Percentiles rank a stretch among this genome's conserved stretches.
These are phyloP conservation scores for Saccostrea echinata DNA, from an alignment of 1,140 invertebrate genomes.

Conservation along the genomic window DNA sequence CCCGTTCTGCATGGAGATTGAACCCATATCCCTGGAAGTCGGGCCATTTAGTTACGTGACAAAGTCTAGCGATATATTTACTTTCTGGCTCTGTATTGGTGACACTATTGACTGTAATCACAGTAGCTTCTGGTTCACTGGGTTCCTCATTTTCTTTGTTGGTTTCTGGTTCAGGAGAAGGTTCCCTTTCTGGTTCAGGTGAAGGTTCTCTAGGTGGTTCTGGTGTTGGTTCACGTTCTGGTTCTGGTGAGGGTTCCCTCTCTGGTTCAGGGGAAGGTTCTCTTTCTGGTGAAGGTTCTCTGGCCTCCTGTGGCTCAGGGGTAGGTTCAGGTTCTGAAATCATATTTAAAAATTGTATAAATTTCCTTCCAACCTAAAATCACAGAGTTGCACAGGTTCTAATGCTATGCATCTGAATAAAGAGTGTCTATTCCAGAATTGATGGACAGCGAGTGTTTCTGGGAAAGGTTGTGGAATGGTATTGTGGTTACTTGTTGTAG, in stretches of 20 bases:
- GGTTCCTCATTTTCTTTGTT: background rate
- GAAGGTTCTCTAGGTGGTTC: constrained; percentile 30
- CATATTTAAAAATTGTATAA: constrained; percentile 7
- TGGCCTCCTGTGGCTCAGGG: background rate
- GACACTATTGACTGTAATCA: constrained; percentile 18
- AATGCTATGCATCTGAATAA: background rate
- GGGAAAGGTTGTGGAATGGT: background rate
- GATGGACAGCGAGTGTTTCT: background rate
- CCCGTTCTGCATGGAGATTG: constrained; percentile 97
- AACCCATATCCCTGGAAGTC: constrained; percentile 99
- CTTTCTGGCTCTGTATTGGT: constrained; percentile 32
- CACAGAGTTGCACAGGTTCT: background rate
- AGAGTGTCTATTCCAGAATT: background rate
- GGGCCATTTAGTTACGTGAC: constrained; percentile 86
- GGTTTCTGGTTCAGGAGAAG: constrained; percentile 35
- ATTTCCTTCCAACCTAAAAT: background rate
- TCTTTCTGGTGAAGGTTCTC: constrained; percentile 51
- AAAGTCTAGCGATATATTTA: constrained; percentile 67
- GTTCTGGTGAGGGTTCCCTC: constrained; percentile 36
- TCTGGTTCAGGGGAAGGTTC: constrained; percentile 56
- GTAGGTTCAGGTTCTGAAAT: constrained; percentile 16
- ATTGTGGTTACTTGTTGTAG: constrained; percentile 9
- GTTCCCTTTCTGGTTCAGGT: constrained; percentile 35
- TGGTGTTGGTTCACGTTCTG: constrained; percentile 35
- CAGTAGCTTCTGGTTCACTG: constrained; percentile 5